Base-by-base conservation (phyloP, 1,140 invertebrate species). In the Drosophila jambulina region DNA sequence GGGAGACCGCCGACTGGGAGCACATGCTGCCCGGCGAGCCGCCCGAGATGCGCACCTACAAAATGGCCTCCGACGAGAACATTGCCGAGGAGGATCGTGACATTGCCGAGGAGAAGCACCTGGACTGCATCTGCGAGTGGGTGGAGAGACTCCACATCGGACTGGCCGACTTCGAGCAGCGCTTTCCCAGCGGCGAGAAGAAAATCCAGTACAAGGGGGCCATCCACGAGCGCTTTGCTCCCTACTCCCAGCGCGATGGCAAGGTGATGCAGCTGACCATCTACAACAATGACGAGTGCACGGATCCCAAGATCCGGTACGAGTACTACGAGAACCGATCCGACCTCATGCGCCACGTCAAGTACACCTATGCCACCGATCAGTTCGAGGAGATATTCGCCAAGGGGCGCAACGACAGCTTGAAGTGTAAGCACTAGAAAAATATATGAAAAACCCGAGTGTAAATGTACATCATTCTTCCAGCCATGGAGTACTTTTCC, bases 51-150 rank as follows among this genome's bases (percentile, higher is more conserved):
- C 84, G 94, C 2, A 71, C 76, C 27, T 92, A 93, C 9, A 78
- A 77, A 15, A 59, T 74, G 17, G 87, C 93, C 13, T 92, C 92
- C 8, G 92, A 93, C 42, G 93, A 94, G 64, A 85, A 94, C 27
- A 67, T 91, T 1, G 43, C 53, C 13, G 81, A 80, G 2, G 62
- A 59, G 6, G 71, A 78, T 0, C 75, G 58, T 0, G 93, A 94
- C 6, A 91, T 94, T 3, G 80, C 93, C 23, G 92, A 94, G 34
- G 95, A 96, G 75, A 97, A 97, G 90, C 96, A 96, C 93, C 93
- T 98, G 23, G 96, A 97, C 75, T 96, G 97, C 94, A 97, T 97
- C 1, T 72, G 65, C n/a, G 91, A 93, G 13, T 98, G 97, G 96
- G 96, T 97, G 7, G 93, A 95, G 54, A 94, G 95, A 45, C 94